Evolutionary conservation across 2,888 invertebrate species (phyloP).

Genomic region (Drosophila tripunctata): DNA sequence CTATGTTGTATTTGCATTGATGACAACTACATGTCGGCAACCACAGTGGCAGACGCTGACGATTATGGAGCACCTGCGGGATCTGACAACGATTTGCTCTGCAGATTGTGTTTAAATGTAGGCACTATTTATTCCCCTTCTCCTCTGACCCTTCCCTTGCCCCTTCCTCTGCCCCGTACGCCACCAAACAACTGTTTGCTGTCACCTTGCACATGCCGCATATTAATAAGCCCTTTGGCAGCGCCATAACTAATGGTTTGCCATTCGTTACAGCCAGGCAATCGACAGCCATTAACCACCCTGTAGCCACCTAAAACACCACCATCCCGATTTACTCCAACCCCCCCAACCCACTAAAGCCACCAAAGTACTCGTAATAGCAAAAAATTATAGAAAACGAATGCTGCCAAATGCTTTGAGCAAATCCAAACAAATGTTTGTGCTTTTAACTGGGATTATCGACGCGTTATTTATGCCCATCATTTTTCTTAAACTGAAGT

Average conservation of each 20-base stretch:
- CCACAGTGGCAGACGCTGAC: slow-evolving; percentile 47
- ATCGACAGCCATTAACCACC: slow-evolving; percentile 71
- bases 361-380: slow-evolving; percentile 44
- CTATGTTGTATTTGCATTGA: slow-evolving; percentile 70
- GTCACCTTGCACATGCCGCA: slow-evolving; percentile 61
- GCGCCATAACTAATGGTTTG: slow-evolving; percentile 68
- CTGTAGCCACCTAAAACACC: background rate
- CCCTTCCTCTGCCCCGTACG: no score
- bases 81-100: slow-evolving; percentile 39
- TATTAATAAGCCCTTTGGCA: slow-evolving; percentile 75
- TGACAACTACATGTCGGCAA: slow-evolving; percentile 73
- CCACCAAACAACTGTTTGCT: no score
- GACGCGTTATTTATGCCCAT: slow-evolving; percentile 70
- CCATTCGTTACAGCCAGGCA: slow-evolving; percentile 63
- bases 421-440: slow-evolving; percentile 76
- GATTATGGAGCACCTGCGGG: slow-evolving; percentile 72
- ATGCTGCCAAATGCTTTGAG: slow-evolving; percentile 37
- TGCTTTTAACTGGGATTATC: slow-evolving; percentile 77
- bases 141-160: no score
- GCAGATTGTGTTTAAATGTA: slow-evolving; percentile 54
- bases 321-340: no score
- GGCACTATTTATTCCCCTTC: slow-evolving; percentile 29
- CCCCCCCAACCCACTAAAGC: no score
- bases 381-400: slow-evolving; percentile 35
- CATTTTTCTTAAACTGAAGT: slow-evolving; percentile 61